phyloP scores from a whole-genome alignment of 2,888 invertebrate genomes.

The Megaustenia siamemsis region DNA sequence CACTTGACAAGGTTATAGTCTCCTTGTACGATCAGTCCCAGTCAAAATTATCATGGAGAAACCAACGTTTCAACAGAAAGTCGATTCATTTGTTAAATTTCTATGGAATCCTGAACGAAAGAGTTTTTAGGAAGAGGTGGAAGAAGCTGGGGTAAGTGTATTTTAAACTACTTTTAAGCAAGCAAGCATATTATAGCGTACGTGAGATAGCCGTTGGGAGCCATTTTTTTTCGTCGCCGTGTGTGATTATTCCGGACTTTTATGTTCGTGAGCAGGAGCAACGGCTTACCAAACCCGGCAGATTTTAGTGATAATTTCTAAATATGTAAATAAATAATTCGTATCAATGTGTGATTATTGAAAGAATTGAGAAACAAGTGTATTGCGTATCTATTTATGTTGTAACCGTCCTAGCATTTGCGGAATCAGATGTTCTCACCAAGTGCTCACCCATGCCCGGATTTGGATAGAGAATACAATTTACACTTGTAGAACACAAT shows the following conservation, averaged over 20 bases:
- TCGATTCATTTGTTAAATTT: slow-evolving; percentile 82
- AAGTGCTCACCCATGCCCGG: too few species aligned
- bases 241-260: not conserved
- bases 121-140: slow-evolving; percentile 95
- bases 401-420: too few species aligned
- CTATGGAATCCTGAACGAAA: slow-evolving; percentile 93
- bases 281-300: not conserved
- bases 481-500: too few species aligned
- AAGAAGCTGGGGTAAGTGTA: slow-evolving; percentile 87
- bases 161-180: too few species aligned
- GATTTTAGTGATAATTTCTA: not conserved
- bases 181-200: not conserved
- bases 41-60: slow-evolving; percentile 37
- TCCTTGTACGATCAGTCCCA: slow-evolving; percentile 50
- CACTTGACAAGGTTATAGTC: slow-evolving; percentile 57
- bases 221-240: not conserved
- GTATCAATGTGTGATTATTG: too few species aligned
- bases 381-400: too few species aligned
- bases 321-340: not conserved
- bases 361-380: too few species aligned
- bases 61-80: slow-evolving; percentile 62
- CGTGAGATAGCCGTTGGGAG: not conserved
- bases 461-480: too few species aligned
- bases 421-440: too few species aligned
- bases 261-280: too few species aligned